Conservation (phyloP, 2,113 vertebrate genomes). For the Chaetodon auriga region DNA sequence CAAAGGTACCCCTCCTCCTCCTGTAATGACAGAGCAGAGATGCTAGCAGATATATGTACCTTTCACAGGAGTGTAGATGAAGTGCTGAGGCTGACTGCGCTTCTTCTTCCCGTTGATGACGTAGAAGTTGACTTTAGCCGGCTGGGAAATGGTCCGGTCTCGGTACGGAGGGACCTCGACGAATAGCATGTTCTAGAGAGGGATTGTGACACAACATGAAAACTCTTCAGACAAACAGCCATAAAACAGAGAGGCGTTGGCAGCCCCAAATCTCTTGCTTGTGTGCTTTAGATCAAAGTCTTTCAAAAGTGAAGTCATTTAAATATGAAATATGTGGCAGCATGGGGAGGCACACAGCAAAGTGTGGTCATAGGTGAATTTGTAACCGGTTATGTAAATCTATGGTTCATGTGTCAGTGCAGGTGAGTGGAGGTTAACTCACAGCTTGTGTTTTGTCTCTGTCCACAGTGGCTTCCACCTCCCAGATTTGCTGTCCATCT, state of each 20-base stretch:
- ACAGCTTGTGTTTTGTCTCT: slow-evolving; percentile 96
- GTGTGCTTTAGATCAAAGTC: background rate
- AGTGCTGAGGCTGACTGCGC: slow-evolving; percentile 95
- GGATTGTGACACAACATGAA: background rate
- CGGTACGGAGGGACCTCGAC: slow-evolving; percentile 94
- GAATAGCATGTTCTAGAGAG: slow-evolving; percentile 92
- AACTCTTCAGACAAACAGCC: background rate
- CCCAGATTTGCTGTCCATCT: slow-evolving; percentile 97
- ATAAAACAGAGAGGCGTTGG: background rate
- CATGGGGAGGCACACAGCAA: background rate
- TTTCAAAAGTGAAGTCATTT: background rate
- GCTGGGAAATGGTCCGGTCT: slow-evolving; percentile 86
- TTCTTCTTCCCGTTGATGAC: slow-evolving; percentile 97
- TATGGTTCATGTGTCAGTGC: too few relatives aligned
- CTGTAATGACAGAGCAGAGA: background rate
- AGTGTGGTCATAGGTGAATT: background rate
- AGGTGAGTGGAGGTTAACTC: slow-evolving; percentile 74
- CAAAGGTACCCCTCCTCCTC: background rate
- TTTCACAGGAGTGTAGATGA: slow-evolving; percentile 90
- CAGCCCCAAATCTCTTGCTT: background rate
- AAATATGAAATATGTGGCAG: background rate
- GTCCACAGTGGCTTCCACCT: slow-evolving; percentile 94
- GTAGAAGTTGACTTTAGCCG: slow-evolving; percentile 94
- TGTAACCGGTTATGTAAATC: background rate
- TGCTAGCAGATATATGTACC: slow-evolving; percentile 68